These are phyloP conservation scores for Endotricha flammealis DNA, from an alignment of 2,888 invertebrate genomes.

Conservation along the genomic window DNA sequence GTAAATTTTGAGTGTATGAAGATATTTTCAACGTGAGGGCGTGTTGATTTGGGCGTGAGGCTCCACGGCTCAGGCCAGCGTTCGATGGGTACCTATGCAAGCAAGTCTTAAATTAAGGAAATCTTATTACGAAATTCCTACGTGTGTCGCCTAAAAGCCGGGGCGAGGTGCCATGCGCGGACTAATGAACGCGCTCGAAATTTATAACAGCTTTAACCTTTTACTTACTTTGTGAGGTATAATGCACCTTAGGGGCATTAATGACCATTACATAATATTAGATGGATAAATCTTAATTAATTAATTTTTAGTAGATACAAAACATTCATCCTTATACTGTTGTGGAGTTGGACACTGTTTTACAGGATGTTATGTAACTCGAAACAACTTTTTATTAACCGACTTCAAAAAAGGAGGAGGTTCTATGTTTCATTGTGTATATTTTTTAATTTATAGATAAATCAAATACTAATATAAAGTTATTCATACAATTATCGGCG, in stretches of 20 bases:
- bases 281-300: too few species aligned
- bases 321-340: too few species aligned
- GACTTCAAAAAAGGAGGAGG: too few species aligned
- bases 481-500: too few species aligned
- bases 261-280: slow-evolving; percentile 10
- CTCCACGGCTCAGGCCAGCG: slow-evolving; percentile 1
- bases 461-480: too few species aligned
- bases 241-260: slow-evolving; percentile 36
- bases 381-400: too few species aligned
- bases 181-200: slow-evolving; percentile 73
- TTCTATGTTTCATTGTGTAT: too few species aligned
- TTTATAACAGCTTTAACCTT: slow-evolving; percentile 71
- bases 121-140: slow-evolving; percentile 75
- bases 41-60: slow-evolving; percentile 4
- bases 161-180: slow-evolving; percentile 46
- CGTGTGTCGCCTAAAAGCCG: slow-evolving; percentile 68
- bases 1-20: slow-evolving; percentile 4
- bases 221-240: slow-evolving; percentile 54
- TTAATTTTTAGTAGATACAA: too few species aligned
- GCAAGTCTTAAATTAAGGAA: slow-evolving; percentile 68
- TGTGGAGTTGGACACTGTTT: too few species aligned
- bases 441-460: too few species aligned
- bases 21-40: slow-evolving; percentile 1
- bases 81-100: slow-evolving; percentile 19
- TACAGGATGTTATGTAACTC: too few species aligned